phyloP scores from a whole-genome alignment of 2,888 invertebrate genomes.

The Saturnia japonica region DNA sequence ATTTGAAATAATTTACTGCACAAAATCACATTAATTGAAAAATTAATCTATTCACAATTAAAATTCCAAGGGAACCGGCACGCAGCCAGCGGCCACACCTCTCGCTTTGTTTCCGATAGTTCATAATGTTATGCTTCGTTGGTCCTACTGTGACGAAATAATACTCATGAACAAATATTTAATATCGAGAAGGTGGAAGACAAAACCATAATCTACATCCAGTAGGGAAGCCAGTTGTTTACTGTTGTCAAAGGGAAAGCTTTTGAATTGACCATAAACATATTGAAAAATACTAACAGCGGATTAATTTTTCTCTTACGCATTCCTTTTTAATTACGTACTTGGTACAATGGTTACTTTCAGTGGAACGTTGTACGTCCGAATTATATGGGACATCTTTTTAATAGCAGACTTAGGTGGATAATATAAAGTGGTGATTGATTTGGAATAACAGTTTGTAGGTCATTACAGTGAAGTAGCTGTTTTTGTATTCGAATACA shows the following conservation, averaged over 20 bases:
- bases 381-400: no score
- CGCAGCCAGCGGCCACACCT: background rate
- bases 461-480: no score
- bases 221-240: background rate
- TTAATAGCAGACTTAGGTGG: no score
- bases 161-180: background rate
- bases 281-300: background rate
- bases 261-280: background rate
- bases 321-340: no score
- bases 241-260: background rate
- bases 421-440: no score
- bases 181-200: background rate
- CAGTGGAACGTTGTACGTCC: no score
- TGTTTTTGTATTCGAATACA: no score
- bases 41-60: background rate
- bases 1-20: background rate
- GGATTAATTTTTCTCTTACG: no score
- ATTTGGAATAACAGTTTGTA: no score
- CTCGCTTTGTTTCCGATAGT: conserved; percentile 8
- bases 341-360: no score
- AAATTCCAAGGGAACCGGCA: conserved; percentile 10
- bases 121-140: background rate
- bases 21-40: background rate
- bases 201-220: background rate
- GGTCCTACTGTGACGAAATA: background rate